Conservation (phyloP, 35 echinoderm and acorn worm species). For the Strongylocentrotus purpuratus region DNA sequence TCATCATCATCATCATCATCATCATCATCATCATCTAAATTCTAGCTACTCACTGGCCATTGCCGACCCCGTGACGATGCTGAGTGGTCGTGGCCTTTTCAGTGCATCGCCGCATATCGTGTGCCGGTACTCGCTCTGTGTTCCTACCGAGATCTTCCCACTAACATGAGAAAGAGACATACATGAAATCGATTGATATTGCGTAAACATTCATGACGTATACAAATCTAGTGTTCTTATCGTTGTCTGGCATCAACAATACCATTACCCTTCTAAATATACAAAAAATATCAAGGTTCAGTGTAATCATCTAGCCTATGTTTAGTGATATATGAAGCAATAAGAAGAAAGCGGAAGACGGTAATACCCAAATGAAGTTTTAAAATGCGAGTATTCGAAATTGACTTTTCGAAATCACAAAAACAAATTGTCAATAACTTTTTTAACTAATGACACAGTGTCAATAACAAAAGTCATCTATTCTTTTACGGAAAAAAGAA, state of each 20-base stretch:
- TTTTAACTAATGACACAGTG: neutral
- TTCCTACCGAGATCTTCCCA: constrained; percentile 34
- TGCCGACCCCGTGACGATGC: constrained; percentile 24
- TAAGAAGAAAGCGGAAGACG: no score
- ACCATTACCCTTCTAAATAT: neutral
- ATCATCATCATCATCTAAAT: constrained; percentile 53
- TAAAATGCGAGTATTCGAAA: no score
- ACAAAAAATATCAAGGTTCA: neutral
- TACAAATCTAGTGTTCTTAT: no score
- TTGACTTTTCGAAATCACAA: no score
- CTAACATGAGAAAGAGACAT: neutral
- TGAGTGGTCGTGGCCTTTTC: constrained; percentile 34
- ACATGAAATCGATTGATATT: no score
- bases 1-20: constrained; percentile 52
- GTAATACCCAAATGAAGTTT: no score
- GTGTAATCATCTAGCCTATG: no score
- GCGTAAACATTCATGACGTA: no score
- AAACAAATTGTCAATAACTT: neutral
- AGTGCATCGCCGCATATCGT: constrained; percentile 29
- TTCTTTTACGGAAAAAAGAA: no score
- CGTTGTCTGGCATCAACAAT: no score
- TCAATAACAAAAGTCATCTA: no score
- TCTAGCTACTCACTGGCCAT: neutral
- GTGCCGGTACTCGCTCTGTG: constrained; percentile 35
- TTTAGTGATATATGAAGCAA: no score